Base-by-base conservation (phyloP, 1,140 invertebrate genomes). In the Platorchestia sp. region DNA sequence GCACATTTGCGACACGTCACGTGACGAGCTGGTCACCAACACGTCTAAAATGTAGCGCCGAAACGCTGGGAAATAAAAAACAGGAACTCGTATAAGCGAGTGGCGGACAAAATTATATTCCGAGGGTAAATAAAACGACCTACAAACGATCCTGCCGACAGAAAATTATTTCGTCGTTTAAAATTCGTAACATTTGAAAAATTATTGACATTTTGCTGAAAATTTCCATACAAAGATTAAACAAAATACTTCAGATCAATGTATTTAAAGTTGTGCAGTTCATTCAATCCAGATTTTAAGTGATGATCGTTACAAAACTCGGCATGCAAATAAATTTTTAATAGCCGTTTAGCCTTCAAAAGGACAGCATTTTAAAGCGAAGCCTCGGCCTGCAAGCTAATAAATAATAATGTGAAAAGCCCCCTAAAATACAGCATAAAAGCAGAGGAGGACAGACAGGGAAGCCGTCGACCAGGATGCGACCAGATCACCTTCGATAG, bases 401-500 rank as follows among this genome's bases (percentile, higher is more conserved):
- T 75, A 75, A 75, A 75, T 75, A 75, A 75, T 3, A 36, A 75
- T 75, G 27, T 10, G 59, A 75, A 75, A 36, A 36, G 59, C 27
- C 27, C 59, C 1, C 59, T 22, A n/a, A n/a, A n/a, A n/a, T n/a
- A n/a, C n/a, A n/a, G n/a, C n/a, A 75, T 75, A 75, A 75, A 75
- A 75, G 59, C 59, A 75, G 59, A 10, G 59, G 87, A 89, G 87
- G 87, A 89, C 87, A 75, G 53, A 75, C 53, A 42, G 87, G 41
- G 43, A 44, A 41, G 87, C 87, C 42, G 36, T 89, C 3, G 43
- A 89, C 59, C 87, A 89, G n/a, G 87, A 89, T 89, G 87, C 87
- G 41, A 89, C 87, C 87, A 89, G 87, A 89, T 89, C 87, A 89
- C 87, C 87, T 89, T 89, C 59, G 27, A 36, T 75, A 75, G 59